phyloP scores from a whole-genome alignment of 2,113 vertebrate genomes.

The Progne subis region DNA sequence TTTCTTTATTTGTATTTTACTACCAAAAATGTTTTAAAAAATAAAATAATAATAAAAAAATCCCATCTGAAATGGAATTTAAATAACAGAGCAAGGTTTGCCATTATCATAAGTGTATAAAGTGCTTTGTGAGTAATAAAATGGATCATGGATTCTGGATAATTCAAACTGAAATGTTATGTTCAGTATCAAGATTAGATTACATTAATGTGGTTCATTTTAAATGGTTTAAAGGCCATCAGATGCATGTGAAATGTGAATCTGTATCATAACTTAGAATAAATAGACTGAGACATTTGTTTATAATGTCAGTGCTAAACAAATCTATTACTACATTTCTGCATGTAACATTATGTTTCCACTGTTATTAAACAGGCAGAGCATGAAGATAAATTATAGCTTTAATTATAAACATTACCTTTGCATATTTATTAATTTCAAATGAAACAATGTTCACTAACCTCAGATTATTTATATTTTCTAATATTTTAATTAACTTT shows the following conservation, averaged over 20 bases:
- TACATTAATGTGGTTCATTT: constrained; percentile 84
- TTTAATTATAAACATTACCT: constrained; percentile 83
- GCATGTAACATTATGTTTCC: constrained; percentile 76
- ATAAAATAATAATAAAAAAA: constrained; percentile 76
- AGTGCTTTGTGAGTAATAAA: constrained; percentile 85
- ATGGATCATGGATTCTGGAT: constrained; percentile 85
- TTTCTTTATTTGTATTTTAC: constrained; percentile 84
- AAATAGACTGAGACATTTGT: constrained; percentile 87
- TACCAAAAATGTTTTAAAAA: constrained; percentile 75
- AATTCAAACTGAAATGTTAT: constrained; percentile 88
- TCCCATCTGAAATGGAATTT: constrained; percentile 81
- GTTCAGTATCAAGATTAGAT: constrained; percentile 85
- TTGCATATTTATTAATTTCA: constrained; percentile 77
- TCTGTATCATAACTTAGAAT: constrained; percentile 85
- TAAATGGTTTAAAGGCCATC: constrained; percentile 85
- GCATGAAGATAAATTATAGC: constrained; percentile 80
- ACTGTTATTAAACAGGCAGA: constrained; percentile 78
- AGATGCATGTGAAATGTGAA: constrained; percentile 81
- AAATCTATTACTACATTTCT: constrained; percentile 83
- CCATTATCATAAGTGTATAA: constrained; percentile 84
- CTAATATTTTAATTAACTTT: constrained; percentile 80
- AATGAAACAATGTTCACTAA: constrained; percentile 78
- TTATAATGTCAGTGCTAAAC: constrained; percentile 83
- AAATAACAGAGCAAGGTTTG: constrained; percentile 83
- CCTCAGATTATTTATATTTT: constrained; percentile 77